A percentile compares a stretch with the other conserved stretches of the same genome.
Conservation (phyloP, 2,888 invertebrate genomes). For the Podabrus alpinus region DNA sequence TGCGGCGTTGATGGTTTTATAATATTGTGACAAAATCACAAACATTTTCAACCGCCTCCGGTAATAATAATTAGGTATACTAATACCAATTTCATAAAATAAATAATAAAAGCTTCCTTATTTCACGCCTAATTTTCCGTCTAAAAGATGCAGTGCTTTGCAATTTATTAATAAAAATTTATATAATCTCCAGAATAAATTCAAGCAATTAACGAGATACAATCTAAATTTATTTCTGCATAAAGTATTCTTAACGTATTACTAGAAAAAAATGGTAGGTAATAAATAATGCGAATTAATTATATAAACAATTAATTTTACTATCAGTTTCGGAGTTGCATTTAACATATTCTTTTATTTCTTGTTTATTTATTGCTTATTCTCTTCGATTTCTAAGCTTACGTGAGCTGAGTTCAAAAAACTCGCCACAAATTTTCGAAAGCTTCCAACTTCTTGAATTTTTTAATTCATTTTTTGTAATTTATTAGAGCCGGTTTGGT, state of each 20-base stretch:
- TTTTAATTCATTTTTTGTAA: background rate
- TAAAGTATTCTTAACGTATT: background rate
- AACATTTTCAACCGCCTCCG: background rate
- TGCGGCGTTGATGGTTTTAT: slow-evolving; percentile 30
- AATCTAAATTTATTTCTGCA: background rate
- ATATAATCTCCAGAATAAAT: background rate
- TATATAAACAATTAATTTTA: background rate
- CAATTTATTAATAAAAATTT: background rate
- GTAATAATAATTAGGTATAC: background rate
- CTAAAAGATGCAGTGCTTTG: background rate
- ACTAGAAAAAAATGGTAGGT: background rate
- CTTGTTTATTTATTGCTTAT: background rate
- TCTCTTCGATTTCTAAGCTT: background rate
- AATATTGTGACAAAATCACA: slow-evolving; percentile 13
- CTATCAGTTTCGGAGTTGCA: background rate
- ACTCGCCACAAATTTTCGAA: background rate
- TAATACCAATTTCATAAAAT: background rate
- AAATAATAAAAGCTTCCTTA: background rate
- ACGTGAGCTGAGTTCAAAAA: background rate
- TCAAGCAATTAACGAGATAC: background rate
- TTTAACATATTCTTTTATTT: background rate
- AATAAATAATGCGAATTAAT: background rate
- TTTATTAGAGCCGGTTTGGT: background rate
- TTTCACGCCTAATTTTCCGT: background rate
- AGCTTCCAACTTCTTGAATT: background rate